phyloP scores from a whole-genome alignment of 2,113 vertebrate species.

The Aptenodytes forsteri region DNA sequence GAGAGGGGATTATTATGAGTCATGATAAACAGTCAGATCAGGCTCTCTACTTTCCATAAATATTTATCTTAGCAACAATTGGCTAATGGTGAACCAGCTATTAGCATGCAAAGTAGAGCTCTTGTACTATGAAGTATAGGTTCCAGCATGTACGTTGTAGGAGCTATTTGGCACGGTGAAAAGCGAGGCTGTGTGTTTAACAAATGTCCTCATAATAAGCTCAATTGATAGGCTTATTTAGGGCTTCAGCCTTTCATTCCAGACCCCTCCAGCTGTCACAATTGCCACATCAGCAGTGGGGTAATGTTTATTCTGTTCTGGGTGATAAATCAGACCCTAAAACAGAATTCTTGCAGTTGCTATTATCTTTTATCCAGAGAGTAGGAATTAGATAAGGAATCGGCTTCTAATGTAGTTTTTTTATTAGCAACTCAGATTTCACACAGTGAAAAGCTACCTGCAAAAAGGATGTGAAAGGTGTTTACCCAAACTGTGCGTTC shows the following conservation, averaged over 20 bases:
- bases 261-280: conserved; percentile 19
- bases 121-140: background rate
- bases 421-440: background rate
- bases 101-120: background rate
- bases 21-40: background rate
- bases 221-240: background rate
- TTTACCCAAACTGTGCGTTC: background rate
- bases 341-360: background rate
- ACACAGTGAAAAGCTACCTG: background rate
- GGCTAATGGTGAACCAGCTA: background rate
- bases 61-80: background rate
- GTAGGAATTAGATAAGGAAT: background rate
- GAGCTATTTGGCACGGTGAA: background rate
- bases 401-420: background rate
- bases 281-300: background rate
- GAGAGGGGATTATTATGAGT: background rate
- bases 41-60: background rate
- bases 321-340: conserved; percentile 27
- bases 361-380: background rate
- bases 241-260: conserved; percentile 24
- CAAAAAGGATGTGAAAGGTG: background rate
- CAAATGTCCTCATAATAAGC: background rate
- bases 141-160: background rate
- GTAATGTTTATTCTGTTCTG: conserved; percentile 29
- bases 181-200: background rate